Evolutionary conservation across 2,113 vertebrate genomes (phyloP).

Genomic region (Xenopus laevis): DNA sequence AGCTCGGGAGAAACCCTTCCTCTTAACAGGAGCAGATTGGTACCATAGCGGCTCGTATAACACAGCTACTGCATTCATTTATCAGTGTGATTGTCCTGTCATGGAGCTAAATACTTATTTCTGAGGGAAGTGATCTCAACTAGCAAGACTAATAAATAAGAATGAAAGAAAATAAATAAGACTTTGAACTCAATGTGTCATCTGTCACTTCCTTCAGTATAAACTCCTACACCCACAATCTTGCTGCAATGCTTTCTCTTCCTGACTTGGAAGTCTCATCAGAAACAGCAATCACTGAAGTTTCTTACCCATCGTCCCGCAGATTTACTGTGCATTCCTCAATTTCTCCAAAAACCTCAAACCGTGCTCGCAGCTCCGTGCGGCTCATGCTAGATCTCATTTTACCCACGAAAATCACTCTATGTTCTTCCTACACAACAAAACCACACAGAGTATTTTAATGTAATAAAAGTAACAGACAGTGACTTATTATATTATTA

Average conservation of each 20-base stretch:
- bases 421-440: constrained; percentile 83
- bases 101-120: constrained; percentile 68
- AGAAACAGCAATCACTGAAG: constrained; percentile 58
- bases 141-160: constrained; percentile 70
- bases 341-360: constrained; percentile 98
- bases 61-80: constrained; percentile 59
- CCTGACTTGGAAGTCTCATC: constrained; percentile 49
- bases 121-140: constrained; percentile 69
- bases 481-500: too few relatives aligned
- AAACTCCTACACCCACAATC: constrained; percentile 52
- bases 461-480: background rate
- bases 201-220: constrained; percentile 58
- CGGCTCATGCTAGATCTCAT: constrained; percentile 87
- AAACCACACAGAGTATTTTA: constrained; percentile 48
- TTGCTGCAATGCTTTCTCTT: constrained; percentile 51
- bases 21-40: constrained; percentile 40
- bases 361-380: constrained; percentile 89
- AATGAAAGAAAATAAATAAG: constrained; percentile 68
- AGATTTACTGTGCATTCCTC: constrained; percentile 96
- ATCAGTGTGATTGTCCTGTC: constrained; percentile 71
- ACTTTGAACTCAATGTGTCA: constrained; percentile 63
- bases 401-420: constrained; percentile 93
- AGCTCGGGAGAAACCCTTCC: constrained; percentile 46
- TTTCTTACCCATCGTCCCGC: constrained; percentile 89
- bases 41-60: constrained; percentile 45